Evolutionary conservation across 2,888 invertebrate genomes (phyloP).

Genomic region (Hyposoter didymator): DNA sequence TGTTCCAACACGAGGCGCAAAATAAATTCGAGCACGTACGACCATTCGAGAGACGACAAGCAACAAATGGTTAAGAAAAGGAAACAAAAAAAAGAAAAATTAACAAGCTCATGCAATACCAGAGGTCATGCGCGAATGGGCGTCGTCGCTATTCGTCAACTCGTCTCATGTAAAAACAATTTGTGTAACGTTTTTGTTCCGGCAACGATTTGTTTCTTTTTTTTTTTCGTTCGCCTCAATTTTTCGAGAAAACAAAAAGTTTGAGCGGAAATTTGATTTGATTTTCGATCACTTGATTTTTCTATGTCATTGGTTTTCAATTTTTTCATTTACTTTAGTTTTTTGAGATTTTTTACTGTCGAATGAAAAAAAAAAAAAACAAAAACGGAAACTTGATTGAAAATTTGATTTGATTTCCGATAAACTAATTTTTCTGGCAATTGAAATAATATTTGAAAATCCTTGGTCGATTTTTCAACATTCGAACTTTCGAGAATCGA

Average conservation of each 20-base stretch:
- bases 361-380: neutral
- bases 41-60: neutral
- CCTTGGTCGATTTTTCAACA: too few species aligned
- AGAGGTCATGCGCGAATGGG: conserved; percentile 23
- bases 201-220: neutral
- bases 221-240: neutral
- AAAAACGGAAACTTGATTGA: neutral
- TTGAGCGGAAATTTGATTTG: neutral
- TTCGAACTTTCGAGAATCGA: neutral
- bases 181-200: conserved; percentile 18
- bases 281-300: neutral
- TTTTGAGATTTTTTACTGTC: neutral
- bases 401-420: neutral
- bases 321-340: too few species aligned
- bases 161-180: conserved; percentile 19
- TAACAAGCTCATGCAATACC: conserved; percentile 41
- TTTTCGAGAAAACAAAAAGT: neutral
- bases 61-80: neutral
- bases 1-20: conserved; percentile 24
- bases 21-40: conserved; percentile 34
- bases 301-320: too few species aligned
- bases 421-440: neutral
- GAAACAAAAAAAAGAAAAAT: conserved; percentile 8
- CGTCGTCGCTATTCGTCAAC: conserved; percentile 31
- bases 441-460: too few species aligned